Conservation (phyloP, 2,888 invertebrate species). For the Spialia ferax region DNA sequence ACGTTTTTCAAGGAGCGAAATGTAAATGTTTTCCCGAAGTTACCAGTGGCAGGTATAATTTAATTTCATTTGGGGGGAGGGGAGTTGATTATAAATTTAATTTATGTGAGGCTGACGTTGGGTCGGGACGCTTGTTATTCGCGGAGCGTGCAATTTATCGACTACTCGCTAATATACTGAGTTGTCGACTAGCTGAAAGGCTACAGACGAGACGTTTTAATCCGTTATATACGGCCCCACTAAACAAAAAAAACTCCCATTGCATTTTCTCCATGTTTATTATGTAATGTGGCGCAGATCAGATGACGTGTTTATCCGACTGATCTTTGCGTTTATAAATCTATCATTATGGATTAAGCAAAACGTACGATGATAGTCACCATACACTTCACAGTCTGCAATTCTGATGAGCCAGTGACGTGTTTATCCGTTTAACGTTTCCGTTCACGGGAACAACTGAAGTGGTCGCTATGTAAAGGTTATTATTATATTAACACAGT, state of each 20-base stretch:
- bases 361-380: too few species aligned
- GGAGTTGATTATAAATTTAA: conserved; percentile 83
- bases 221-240: too few species aligned
- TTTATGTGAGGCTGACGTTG: conserved; percentile 77
- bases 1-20: conserved; percentile 69
- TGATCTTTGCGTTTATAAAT: neutral
- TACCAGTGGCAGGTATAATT: conserved; percentile 79
- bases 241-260: too few species aligned
- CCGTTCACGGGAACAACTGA: conserved; percentile 40
- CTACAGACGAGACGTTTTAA: conserved; percentile 12
- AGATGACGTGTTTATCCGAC: neutral
- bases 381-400: neutral
- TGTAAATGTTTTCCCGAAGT: conserved; percentile 78
- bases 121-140: conserved; percentile 71
- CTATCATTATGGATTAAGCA: too few species aligned
- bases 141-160: conserved; percentile 71
- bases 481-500: conserved; percentile 13
- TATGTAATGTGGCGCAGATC: too few species aligned
- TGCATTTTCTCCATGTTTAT: too few species aligned
- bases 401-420: conserved; percentile 52
- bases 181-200: conserved; percentile 24
- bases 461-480: conserved; percentile 17
- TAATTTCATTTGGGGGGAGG: conserved; percentile 76
- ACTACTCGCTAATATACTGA: conserved; percentile 59
- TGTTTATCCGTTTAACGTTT: conserved; percentile 57